Base-by-base conservation (phyloP, 2,797 vertebrate species). In the Orientallactaga sibirica region DNA sequence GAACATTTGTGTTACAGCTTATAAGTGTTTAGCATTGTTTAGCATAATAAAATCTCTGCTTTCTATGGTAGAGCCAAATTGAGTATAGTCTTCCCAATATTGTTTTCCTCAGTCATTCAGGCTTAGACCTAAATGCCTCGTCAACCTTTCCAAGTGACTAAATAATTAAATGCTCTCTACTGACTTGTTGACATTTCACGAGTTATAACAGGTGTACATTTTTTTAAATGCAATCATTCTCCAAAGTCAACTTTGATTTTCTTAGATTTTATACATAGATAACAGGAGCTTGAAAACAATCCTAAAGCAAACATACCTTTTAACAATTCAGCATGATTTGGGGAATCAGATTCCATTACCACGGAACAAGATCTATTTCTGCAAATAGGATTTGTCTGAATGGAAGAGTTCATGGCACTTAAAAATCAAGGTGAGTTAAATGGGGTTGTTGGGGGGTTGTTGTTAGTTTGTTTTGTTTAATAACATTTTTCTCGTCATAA, bases 91-190 rank as follows among this genome's bases (percentile, higher is more conserved):
- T 66, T 93, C 86, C 92, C 93, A 74, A 80, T 94, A 94, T 95
- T 91, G 87, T 96, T 97, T 93, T 93, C 95, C 70, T 27, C 78
- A 89, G 64, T 93, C 93, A 90, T 91, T 93, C 66, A 33, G 64
- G 67, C 33, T 88, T 81, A 24, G 58, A 88, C 94, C 92, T 95
- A 96, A 94, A 96, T 91, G 86, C 81, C 79, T 95, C 37, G 9
- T 91, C 93, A 96, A 82, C 92, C 88, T 96, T 97, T 89, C 62
- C 85, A 85, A 48, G 61, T 87, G 91, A 97, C 93, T 94, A 96
- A 97, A 93, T 95, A 94, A 96, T 93, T 86, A 96, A 96, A 95
- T 93, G 92, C 52, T 96, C 86, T 91, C 82, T 90, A 70, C 81
- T 73, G 86, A 93, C 92, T 95, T 95, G 87, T 94, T 97, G 94